phyloP scores from a whole-genome alignment of 1,140 invertebrate species.

The Drosophila sturtevanti region DNA sequence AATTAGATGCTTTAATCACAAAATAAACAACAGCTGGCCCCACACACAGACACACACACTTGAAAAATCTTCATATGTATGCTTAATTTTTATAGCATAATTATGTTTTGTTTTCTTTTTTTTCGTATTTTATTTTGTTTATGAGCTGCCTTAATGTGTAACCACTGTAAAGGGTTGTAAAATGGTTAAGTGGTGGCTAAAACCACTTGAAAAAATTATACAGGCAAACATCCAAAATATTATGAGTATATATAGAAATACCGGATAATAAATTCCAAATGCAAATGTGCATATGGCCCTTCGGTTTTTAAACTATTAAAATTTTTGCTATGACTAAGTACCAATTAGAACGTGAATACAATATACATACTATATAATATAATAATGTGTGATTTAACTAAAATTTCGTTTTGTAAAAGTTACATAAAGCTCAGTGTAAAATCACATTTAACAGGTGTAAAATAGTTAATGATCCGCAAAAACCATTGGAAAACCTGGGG shows the following conservation, averaged over 20 bases:
- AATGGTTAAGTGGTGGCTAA: conserved; percentile 45
- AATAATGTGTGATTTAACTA: no score
- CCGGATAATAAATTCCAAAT: neutral
- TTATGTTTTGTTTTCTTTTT: conserved; percentile 48
- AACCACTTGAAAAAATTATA: conserved; percentile 29
- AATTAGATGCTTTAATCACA: conserved; percentile 4
- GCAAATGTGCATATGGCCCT: neutral
- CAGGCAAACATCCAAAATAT: neutral
- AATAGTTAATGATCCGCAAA: no score
- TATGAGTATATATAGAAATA: neutral
- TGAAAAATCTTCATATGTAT: conserved; percentile 46
- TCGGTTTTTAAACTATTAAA: neutral
- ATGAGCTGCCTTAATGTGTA: conserved; percentile 31
- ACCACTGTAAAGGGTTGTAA: conserved; percentile 44
- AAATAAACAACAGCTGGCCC: conserved; percentile 47
- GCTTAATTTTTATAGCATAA: conserved; percentile 57
- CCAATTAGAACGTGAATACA: neutral
- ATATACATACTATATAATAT: no score
- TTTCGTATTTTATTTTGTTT: conserved; percentile 17
- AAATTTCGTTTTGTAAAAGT: no score
- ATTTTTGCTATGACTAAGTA: neutral
- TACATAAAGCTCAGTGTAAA: no score
- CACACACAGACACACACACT: conserved; percentile 21
- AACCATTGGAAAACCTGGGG: no score
- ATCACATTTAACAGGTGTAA: no score